phyloP scores from a whole-genome alignment of 92 coral and sea anemone genomes.

The Phenganax stokvisi region DNA sequence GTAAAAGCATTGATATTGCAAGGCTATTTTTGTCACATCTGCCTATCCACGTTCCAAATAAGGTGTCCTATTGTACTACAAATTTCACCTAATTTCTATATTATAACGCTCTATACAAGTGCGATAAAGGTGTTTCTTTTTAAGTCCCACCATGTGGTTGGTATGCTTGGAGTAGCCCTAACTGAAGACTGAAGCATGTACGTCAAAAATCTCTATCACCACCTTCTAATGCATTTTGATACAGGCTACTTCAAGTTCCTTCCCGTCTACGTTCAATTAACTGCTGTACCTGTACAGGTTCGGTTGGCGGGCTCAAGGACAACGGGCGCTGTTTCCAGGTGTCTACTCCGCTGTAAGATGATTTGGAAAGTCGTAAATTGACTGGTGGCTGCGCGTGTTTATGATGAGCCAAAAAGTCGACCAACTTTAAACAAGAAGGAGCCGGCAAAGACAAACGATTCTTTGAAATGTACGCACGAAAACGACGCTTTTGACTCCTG shows the following conservation, averaged over 20 bases:
- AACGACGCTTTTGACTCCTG: slow-evolving; percentile 42
- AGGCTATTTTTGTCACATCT: too few relatives aligned
- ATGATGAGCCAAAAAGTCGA: slow-evolving; percentile 87
- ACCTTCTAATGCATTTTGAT: too few relatives aligned
- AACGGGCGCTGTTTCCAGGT: slow-evolving; percentile 87
- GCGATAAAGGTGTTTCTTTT: too few relatives aligned
- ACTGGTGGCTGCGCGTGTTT: slow-evolving; percentile 98
- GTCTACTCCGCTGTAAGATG: slow-evolving; percentile 85
- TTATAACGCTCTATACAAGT: too few relatives aligned
- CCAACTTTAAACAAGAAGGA: slow-evolving; percentile 70
- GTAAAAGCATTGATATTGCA: neutral
- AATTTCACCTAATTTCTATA: too few relatives aligned
- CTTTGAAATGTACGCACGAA: slow-evolving; percentile 33
- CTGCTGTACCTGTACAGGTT: slow-evolving; percentile 34
- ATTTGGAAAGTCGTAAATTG: slow-evolving; percentile 89
- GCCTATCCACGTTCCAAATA: too few relatives aligned
- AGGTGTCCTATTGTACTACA: too few relatives aligned
- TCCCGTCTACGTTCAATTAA: neutral
- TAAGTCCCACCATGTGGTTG: too few relatives aligned
- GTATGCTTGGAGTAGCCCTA: too few relatives aligned
- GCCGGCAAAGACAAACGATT: slow-evolving; percentile 46
- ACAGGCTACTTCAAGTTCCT: neutral
- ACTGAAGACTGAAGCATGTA: too few relatives aligned
- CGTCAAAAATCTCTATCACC: too few relatives aligned
- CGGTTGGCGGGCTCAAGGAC: slow-evolving; percentile 62